A percentile compares a stretch with the other conserved stretches of the same genome.
These are phyloP conservation scores for Agrilus mali DNA, from an alignment of 2,888 invertebrate genomes.

Conservation along the genomic window DNA sequence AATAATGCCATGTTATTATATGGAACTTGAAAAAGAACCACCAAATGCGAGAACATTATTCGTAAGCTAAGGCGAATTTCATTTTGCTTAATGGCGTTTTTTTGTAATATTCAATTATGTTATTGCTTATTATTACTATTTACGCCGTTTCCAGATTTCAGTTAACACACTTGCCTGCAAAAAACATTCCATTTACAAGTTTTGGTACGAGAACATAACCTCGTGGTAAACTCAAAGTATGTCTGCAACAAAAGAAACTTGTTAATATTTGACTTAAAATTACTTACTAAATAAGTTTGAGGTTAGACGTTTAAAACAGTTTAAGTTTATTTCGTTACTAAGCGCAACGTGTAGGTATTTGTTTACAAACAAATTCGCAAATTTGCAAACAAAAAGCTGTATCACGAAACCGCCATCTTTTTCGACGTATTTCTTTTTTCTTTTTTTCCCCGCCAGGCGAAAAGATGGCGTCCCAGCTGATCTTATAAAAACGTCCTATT, in stretches of 20 bases:
- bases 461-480: constrained; percentile 3
- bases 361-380: constrained; percentile 33
- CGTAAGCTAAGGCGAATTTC: constrained; percentile 15
- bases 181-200: too few species aligned
- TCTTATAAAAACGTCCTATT: too few species aligned
- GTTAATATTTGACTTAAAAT: too few species aligned
- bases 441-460: constrained; percentile 17
- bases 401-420: constrained; percentile 34
- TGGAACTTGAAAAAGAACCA: constrained; percentile 21
- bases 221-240: too few species aligned
- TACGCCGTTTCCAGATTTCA: too few species aligned
- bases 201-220: too few species aligned
- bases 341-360: constrained; percentile 12
- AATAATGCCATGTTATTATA: constrained; percentile 35
- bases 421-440: constrained; percentile 23
- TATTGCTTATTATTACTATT: not conserved
- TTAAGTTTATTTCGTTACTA: too few species aligned
- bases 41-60: constrained; percentile 24
- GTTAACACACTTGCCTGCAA: too few species aligned
- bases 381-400: constrained; percentile 29
- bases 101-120: not conserved
- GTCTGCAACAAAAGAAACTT: too few species aligned
- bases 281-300: too few species aligned
- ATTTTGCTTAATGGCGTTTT: constrained; percentile 12
- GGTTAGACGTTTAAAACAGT: too few species aligned